phyloP scores from a whole-genome alignment of 1,140 invertebrate genomes.

The Meloidogyne chitwoodi region DNA sequence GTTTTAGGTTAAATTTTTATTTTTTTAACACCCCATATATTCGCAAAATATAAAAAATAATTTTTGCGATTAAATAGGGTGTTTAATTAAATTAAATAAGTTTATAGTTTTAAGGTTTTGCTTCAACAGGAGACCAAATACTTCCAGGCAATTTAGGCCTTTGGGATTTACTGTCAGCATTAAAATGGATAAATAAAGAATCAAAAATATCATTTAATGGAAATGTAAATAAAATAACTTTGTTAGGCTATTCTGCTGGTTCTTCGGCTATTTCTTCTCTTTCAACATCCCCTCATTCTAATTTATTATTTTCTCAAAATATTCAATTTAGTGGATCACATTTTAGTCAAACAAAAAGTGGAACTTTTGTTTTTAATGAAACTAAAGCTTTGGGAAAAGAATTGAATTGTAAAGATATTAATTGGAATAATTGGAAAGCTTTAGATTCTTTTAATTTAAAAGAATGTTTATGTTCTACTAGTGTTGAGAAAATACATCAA shows the following conservation, averaged over 20 bases:
- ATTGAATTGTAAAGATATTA: constrained; percentile 10
- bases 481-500: constrained; percentile 27
- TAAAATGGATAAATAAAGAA: constrained; percentile 60
- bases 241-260: constrained; percentile 31
- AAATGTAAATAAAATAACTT: constrained; percentile 52
- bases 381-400: constrained; percentile 30
- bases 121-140: constrained; percentile 54
- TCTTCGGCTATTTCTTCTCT: constrained; percentile 23
- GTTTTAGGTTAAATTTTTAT: constrained; percentile 22
- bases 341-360: constrained; percentile 26
- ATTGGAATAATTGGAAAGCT: background rate
- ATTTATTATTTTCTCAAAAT: constrained; percentile 34
- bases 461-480: constrained; percentile 26
- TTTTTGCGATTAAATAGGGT: no score
- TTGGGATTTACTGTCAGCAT: constrained; percentile 56
- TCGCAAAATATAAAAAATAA: no score
- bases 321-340: constrained; percentile 42
- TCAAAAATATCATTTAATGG: constrained; percentile 65
- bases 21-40: no score
- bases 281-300: constrained; percentile 10
- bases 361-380: constrained; percentile 10
- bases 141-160: constrained; percentile 57
- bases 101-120: constrained; percentile 42
- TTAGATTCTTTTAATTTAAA: constrained; percentile 26
- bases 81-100: no score